Conservation (phyloP, 2,888 invertebrate genomes). For the Caenorhabditis sp. region DNA sequence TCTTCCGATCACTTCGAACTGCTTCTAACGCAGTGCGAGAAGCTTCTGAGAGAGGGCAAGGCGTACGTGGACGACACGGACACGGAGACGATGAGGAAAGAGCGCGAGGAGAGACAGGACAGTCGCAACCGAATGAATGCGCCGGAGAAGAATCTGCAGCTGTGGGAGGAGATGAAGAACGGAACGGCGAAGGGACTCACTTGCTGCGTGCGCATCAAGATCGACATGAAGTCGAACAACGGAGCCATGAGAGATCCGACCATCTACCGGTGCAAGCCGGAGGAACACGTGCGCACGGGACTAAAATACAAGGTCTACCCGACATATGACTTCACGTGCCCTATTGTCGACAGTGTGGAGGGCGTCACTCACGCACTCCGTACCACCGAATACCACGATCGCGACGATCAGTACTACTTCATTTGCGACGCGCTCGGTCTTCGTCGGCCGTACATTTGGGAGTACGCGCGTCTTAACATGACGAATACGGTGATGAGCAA, state of each 20-base stretch:
- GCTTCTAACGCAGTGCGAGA: conserved; percentile 90
- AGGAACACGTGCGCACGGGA: conserved; percentile 93
- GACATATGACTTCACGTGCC: conserved; percentile 99
- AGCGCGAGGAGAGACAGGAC: conserved; percentile 90
- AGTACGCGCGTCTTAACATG: conserved; percentile 96
- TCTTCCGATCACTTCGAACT: conserved; percentile 97
- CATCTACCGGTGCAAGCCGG: conserved; percentile 96
- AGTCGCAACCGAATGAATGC: conserved; percentile 84
- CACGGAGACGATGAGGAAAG: conserved; percentile 92
- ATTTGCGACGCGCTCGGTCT: conserved; percentile 87
- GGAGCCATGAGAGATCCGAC: conserved; percentile 98
- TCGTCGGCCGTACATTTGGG: conserved; percentile 94
- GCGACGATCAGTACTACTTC: conserved; percentile 98
- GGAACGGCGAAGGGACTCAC: conserved; percentile 88
- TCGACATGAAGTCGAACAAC: conserved; percentile 95
- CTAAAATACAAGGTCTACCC: conserved; percentile 98
- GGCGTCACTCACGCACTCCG: conserved; percentile 96
- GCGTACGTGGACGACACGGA: conserved; percentile 98
- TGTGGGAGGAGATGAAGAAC: conserved; percentile 96
- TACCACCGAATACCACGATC: conserved; percentile 98
- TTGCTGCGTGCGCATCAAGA: conserved; percentile 96
- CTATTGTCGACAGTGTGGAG: conserved; percentile 97
- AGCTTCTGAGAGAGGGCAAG: conserved; percentile 87
- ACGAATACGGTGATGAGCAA: conserved; percentile 98
- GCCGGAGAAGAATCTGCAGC: conserved; percentile 87